These are phyloP conservation scores for Protosalanx chinensis DNA, from an alignment of 2,797 vertebrate genomes.

Conservation along the genomic window DNA sequence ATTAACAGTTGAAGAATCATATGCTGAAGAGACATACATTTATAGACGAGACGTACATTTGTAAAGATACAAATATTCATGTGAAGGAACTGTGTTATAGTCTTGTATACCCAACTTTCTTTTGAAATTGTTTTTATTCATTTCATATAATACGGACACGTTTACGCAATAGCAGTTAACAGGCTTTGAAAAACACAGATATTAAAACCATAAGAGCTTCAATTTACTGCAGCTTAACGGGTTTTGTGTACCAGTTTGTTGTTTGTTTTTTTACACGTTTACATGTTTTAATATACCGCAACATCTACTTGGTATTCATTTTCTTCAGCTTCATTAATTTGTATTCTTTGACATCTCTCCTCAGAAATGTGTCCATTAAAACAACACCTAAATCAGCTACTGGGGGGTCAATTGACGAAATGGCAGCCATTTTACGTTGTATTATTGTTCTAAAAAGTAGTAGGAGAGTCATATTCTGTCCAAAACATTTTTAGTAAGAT, in stretches of 20 bases:
- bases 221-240: conserved; percentile 63
- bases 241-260: conserved; percentile 63
- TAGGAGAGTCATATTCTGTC: conserved; percentile 36
- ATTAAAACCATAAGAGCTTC: conserved; percentile 77
- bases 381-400: conserved; percentile 47
- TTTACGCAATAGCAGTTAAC: conserved; percentile 81
- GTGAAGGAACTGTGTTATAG: background rate
- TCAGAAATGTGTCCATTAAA: conserved; percentile 61
- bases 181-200: conserved; percentile 83
- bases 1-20: background rate
- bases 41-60: too few species aligned
- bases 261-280: conserved; percentile 64
- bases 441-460: conserved; percentile 27
- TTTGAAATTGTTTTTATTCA: conserved; percentile 77
- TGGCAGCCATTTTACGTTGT: conserved; percentile 27
- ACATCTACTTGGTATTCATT: conserved; percentile 76
- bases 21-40: too few species aligned
- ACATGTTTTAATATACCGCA: conserved; percentile 76
- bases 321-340: conserved; percentile 29
- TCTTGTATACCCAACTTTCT: conserved; percentile 28
- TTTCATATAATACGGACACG: conserved; percentile 84
- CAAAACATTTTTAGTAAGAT: conserved; percentile 60
- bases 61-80: too few species aligned
- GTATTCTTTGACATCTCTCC: conserved; percentile 39
- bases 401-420: conserved; percentile 50